phyloP scores from a whole-genome alignment of 2,113 vertebrate species.

The Acinonyx jubatus region DNA sequence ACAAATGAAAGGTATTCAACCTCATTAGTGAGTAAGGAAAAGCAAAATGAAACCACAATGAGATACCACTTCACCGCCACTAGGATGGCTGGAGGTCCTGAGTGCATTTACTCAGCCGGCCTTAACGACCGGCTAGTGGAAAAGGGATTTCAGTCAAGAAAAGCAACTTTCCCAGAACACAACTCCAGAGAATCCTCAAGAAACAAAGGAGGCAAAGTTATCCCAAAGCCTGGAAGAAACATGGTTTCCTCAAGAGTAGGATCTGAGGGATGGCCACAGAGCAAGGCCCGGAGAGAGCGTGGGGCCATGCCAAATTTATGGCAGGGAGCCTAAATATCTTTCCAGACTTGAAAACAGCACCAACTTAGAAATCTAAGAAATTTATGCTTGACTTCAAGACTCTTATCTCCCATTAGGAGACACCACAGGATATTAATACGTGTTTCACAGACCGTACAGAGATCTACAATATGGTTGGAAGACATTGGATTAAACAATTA shows the following conservation, averaged over 20 bases:
- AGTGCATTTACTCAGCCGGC: neutral
- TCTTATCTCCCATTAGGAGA: neutral
- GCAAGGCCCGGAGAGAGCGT: neutral
- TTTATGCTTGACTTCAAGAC: neutral
- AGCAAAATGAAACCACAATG: neutral
- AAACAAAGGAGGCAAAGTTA: neutral
- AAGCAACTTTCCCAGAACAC: neutral
- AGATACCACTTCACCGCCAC: neutral
- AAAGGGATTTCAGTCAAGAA: neutral
- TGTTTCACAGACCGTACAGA: neutral
- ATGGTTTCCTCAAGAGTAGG: neutral
- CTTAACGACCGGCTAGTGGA: neutral
- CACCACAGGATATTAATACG: neutral
- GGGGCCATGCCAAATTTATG: too few relatives aligned
- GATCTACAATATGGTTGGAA: neutral
- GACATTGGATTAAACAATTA: neutral
- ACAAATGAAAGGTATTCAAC: neutral
- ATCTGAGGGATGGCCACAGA: neutral
- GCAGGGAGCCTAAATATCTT: neutral
- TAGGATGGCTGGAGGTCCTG: neutral
- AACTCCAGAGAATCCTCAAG: neutral
- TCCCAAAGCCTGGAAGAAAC: neutral
- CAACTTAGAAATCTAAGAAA: neutral
- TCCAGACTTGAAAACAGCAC: neutral
- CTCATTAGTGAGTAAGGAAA: neutral